Percentiles rank a stretch among this genome's conserved stretches.
Conservation (phyloP, 2,888 invertebrate species). For the Dusona sp. region DNA sequence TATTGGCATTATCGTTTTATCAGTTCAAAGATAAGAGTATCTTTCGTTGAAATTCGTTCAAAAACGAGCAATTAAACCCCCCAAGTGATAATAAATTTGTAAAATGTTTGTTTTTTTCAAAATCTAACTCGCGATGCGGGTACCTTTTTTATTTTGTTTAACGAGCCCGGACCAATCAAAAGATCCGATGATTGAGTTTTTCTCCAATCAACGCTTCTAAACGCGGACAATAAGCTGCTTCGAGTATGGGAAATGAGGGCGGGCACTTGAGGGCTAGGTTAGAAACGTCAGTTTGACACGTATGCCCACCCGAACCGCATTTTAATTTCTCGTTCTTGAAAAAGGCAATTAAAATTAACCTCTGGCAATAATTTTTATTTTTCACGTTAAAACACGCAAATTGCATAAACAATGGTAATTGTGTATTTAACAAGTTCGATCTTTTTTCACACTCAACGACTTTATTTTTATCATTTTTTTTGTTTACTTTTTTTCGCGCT, state of each 20-base stretch:
- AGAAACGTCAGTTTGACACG: slow-evolving; percentile 38
- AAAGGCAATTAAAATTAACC: background rate
- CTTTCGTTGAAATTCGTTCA: background rate
- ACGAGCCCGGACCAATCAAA: background rate
- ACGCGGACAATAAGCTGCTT: background rate
- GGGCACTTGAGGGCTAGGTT: slow-evolving; percentile 30
- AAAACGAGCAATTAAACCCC: background rate
- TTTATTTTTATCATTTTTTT: background rate
- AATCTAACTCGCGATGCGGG: background rate
- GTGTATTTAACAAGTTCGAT: background rate
- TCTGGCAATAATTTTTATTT: background rate
- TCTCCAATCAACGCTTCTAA: background rate
- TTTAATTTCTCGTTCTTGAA: background rate
- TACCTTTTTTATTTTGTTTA: background rate
- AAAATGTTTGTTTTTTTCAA: background rate
- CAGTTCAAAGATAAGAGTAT: background rate
- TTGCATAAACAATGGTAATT: slow-evolving; percentile 1
- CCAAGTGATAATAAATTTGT: background rate
- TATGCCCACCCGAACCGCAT: slow-evolving; percentile 17
- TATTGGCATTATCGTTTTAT: background rate
- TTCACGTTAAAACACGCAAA: background rate
- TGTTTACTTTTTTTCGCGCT: background rate
- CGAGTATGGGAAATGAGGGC: background rate
- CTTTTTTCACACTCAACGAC: background rate
- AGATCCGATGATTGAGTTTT: background rate